These are phyloP conservation scores for Hybognathus amarus DNA, from an alignment of 2,797 vertebrate species.

Conservation along the genomic window DNA sequence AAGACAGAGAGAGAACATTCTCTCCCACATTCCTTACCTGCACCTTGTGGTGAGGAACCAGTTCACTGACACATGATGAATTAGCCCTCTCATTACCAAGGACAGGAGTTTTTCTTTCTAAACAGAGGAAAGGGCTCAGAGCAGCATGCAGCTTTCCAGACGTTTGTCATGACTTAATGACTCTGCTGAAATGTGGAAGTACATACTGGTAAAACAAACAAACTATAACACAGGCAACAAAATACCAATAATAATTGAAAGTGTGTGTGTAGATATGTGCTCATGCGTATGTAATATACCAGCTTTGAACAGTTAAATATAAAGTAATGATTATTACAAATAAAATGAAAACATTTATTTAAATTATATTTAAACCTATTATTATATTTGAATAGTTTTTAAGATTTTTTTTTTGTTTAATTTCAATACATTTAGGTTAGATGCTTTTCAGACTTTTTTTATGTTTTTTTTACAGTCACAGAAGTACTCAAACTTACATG, in stretches of 20 bases:
- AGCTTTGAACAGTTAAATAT: background rate
- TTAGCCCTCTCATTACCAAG: slow-evolving; percentile 52
- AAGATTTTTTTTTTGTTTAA: background rate
- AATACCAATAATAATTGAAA: background rate
- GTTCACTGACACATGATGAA: slow-evolving; percentile 58
- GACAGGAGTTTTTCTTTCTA: slow-evolving; percentile 37
- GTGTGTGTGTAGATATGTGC: background rate
- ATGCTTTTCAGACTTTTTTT: background rate
- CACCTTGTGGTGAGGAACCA: slow-evolving; percentile 50
- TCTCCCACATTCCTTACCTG: slow-evolving; percentile 58
- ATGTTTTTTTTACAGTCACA: background rate
- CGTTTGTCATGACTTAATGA: slow-evolving; percentile 47
- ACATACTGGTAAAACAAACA: slow-evolving; percentile 43
- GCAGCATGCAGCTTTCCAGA: slow-evolving; percentile 4
- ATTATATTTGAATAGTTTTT: background rate
- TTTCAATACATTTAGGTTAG: no score
- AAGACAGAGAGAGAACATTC: slow-evolving; percentile 47
- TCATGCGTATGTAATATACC: background rate
- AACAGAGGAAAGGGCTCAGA: slow-evolving; percentile 43
- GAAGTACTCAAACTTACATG: background rate
- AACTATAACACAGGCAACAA: slow-evolving; percentile 12
- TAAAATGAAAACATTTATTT: background rate
- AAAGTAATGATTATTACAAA: background rate
- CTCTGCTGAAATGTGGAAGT: slow-evolving; percentile 50
- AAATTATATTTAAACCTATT: no score